A percentile compares a stretch with the other conserved stretches of the same genome.
phyloP scores from a whole-genome alignment of 2,113 vertebrate genomes.

The Spermophilus dauricus region DNA sequence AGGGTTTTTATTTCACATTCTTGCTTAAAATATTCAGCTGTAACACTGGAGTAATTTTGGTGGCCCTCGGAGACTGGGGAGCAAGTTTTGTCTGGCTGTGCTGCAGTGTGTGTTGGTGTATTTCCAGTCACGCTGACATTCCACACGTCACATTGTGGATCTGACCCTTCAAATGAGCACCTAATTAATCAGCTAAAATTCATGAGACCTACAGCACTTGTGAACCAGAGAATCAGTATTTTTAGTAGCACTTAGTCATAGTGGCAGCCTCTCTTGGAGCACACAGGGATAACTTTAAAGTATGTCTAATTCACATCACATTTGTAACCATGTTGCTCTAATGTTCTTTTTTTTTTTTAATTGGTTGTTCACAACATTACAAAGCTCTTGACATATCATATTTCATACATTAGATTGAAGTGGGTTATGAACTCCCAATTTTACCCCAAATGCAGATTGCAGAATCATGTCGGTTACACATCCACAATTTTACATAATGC shows the following conservation, averaged over 20 bases:
- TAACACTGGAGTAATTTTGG: slow-evolving; percentile 57
- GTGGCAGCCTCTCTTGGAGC: background rate
- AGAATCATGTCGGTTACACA: too few relatives aligned
- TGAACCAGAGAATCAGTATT: slow-evolving; percentile 13
- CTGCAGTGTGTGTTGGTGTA: slow-evolving; percentile 59
- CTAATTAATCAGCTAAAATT: slow-evolving; percentile 35
- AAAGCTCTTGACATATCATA: too few relatives aligned
- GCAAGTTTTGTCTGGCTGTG: slow-evolving; percentile 64
- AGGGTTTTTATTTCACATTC: slow-evolving; percentile 83
- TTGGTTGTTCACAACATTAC: too few relatives aligned
- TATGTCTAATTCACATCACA: background rate
- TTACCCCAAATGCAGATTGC: too few relatives aligned
- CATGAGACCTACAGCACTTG: background rate
- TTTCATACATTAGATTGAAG: too few relatives aligned
- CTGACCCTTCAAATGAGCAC: background rate
- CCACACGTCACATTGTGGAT: background rate
- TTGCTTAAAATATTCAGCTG: slow-evolving; percentile 79
- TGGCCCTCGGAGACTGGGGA: background rate
- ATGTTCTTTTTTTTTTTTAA: background rate
- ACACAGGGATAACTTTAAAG: background rate
- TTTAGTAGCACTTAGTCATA: background rate
- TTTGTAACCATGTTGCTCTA: slow-evolving; percentile 4
- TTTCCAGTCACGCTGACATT: slow-evolving; percentile 39
- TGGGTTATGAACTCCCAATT: too few relatives aligned
- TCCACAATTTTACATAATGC: too few relatives aligned